Evolutionary conservation across 2,888 invertebrate species (phyloP).

Genomic region (Plutella xylostella): DNA sequence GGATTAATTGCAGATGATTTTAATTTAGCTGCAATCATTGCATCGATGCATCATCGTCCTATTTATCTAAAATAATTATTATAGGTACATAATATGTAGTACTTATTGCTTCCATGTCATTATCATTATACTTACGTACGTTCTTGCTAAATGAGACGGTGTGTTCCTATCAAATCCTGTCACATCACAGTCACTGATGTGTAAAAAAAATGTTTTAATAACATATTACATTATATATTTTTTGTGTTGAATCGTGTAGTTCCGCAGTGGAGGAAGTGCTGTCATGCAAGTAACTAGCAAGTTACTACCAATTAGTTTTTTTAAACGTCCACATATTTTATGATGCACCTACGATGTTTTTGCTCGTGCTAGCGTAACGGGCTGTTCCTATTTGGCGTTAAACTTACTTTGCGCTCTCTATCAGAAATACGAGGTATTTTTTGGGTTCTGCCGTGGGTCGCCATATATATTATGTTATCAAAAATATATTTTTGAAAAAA

Average conservation of each 20-base stretch:
- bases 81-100: too few relatives aligned
- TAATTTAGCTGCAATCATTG: too few relatives aligned
- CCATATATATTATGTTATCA: neutral
- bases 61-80: too few relatives aligned
- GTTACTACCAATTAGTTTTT: constrained; percentile 21
- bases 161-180: too few relatives aligned
- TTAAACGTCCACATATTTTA: constrained; percentile 18
- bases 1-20: too few relatives aligned
- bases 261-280: constrained; percentile 10
- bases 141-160: neutral
- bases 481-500: neutral
- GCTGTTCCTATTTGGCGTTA: constrained; percentile 8
- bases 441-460: neutral
- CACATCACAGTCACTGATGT: too few relatives aligned
- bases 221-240: too few relatives aligned
- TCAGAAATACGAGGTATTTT: neutral
- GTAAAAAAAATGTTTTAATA: too few relatives aligned
- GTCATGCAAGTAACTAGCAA: constrained; percentile 23
- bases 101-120: neutral
- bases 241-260: neutral
- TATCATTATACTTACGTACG: neutral
- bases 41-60: too few relatives aligned
- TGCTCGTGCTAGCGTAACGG: constrained; percentile 18
- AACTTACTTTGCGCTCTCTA: neutral
- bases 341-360: constrained; percentile 15